Evolutionary conservation across 2,888 invertebrate genomes (phyloP).

Genomic region (Lissocephala sabroskyi): DNA sequence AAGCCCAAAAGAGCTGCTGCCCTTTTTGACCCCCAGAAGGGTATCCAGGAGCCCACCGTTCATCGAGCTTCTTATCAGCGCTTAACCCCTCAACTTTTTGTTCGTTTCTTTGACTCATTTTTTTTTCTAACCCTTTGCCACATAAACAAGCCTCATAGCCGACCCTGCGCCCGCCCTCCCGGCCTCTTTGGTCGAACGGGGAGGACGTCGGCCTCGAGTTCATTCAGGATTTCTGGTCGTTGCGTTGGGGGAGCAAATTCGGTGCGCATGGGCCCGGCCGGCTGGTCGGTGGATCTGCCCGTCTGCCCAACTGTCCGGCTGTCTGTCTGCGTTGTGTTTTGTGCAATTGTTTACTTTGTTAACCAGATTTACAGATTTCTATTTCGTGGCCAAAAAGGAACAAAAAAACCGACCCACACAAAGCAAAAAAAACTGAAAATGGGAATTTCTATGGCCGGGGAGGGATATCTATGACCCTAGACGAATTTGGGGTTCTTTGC

Average conservation of each 20-base stretch:
- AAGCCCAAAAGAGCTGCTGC: too few relatives aligned
- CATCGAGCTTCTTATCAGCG: too few relatives aligned
- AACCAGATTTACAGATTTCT: slow-evolving; percentile 42
- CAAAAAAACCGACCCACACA: neutral
- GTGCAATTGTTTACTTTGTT: slow-evolving; percentile 52
- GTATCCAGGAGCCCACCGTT: too few relatives aligned
- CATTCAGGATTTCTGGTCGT: slow-evolving; percentile 12
- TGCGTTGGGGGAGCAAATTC: neutral
- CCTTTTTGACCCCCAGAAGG: too few relatives aligned
- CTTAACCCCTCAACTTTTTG: too few relatives aligned
- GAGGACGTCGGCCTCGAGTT: slow-evolving; percentile 4
- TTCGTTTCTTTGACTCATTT: too few relatives aligned
- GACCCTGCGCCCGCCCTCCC: too few relatives aligned
- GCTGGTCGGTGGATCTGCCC: neutral
- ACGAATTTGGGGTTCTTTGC: neutral
- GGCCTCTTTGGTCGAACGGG: too few relatives aligned
- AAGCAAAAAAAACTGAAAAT: neutral
- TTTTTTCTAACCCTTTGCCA: too few relatives aligned
- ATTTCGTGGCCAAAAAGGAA: slow-evolving; percentile 12
- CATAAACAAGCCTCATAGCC: too few relatives aligned
- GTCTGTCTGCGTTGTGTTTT: slow-evolving; percentile 18
- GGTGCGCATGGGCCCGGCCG: neutral
- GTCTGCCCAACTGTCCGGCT: neutral
- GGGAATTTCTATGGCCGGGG: neutral
- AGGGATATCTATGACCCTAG: neutral